Conservation (phyloP, 2,113 vertebrate species). For the Ranitomeya variabilis region DNA sequence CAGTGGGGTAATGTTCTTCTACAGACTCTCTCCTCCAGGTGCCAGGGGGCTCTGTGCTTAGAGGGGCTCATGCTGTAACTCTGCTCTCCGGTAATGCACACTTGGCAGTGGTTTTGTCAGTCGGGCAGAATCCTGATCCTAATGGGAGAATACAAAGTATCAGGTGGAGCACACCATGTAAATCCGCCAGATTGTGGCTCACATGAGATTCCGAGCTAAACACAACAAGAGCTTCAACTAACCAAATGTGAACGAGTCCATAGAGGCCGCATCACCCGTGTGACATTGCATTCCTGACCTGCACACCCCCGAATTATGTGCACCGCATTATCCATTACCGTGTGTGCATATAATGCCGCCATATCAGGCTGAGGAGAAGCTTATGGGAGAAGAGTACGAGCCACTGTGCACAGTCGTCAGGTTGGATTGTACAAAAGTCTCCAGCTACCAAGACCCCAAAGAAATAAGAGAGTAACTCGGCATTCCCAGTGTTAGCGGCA, state of each 20-base stretch:
- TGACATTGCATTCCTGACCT: neutral
- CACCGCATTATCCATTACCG: neutral
- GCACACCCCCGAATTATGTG: neutral
- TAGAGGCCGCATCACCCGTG: neutral
- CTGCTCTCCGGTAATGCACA: constrained; percentile 36
- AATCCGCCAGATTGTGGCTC: constrained; percentile 38
- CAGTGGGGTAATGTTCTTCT: constrained; percentile 33
- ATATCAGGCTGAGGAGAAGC: no score
- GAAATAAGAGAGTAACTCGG: no score
- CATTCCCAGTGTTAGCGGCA: no score
- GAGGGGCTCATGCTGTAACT: constrained; percentile 33
- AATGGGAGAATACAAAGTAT: constrained; percentile 34
- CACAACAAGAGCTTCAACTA: constrained; percentile 28
- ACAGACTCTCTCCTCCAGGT: constrained; percentile 48
- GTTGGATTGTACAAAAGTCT: no score
- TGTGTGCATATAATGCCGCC: no score
- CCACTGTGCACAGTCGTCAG: no score
- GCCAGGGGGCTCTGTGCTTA: constrained; percentile 37
- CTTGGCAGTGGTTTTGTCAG: constrained; percentile 51
- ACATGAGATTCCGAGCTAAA: constrained; percentile 41
- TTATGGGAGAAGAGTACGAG: no score
- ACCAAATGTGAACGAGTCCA: neutral
- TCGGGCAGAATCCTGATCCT: constrained; percentile 49
- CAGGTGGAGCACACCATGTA: constrained; percentile 42
- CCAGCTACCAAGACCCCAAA: no score